These are phyloP conservation scores for Helogale parvula DNA, from an alignment of 2,113 vertebrate genomes.

Conservation along the genomic window DNA sequence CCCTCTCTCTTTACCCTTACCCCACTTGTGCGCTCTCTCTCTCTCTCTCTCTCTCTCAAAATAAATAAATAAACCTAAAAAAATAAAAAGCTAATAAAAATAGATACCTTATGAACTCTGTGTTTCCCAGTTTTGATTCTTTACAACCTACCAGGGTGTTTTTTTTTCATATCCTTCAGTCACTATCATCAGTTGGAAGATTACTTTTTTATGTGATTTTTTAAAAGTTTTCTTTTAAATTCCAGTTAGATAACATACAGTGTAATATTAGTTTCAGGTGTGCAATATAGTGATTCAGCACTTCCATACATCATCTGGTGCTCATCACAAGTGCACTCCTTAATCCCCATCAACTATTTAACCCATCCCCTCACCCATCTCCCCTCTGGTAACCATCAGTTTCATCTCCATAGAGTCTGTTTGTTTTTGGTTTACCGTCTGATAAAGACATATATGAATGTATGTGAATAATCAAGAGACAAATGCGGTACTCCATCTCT, in stretches of 20 bases:
- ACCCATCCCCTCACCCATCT: background rate
- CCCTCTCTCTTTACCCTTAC: too few species aligned
- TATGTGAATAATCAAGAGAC: background rate
- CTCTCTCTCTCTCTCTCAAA: too few species aligned
- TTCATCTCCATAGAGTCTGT: background rate
- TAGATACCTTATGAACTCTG: background rate
- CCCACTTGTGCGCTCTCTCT: too few species aligned
- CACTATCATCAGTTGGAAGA: background rate
- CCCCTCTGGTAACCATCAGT: background rate
- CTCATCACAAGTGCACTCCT: background rate
- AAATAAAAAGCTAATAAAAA: too few species aligned
- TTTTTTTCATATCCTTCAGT: background rate
- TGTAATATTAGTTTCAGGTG: background rate
- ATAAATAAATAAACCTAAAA: too few species aligned
- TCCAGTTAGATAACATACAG: background rate
- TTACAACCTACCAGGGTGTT: background rate
- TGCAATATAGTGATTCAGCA: background rate
- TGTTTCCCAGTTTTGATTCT: background rate
- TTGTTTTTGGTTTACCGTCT: background rate
- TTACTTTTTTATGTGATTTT: background rate
- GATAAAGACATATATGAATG: background rate
- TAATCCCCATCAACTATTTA: background rate
- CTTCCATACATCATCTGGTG: background rate
- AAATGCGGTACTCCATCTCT: background rate
- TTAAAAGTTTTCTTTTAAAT: background rate